Conservation (phyloP, 2,888 invertebrate species). For the Hypomecis punctinalis region DNA sequence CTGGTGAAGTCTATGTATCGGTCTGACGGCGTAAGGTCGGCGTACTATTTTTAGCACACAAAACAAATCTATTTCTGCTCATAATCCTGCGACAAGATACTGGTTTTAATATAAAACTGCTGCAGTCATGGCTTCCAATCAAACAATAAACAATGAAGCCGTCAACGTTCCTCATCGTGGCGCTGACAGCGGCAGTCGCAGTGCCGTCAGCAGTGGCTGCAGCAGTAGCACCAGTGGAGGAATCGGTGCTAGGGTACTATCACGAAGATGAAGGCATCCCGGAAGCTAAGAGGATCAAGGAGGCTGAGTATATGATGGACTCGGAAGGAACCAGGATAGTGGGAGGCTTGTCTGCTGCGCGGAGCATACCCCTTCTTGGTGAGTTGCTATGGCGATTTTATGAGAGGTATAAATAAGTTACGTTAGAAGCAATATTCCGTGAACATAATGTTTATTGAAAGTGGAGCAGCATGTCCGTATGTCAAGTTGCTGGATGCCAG, state of each 20-base stretch:
- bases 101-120: slow-evolving; percentile 30
- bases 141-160: slow-evolving; percentile 31
- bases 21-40: no score
- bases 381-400: slow-evolving; percentile 19
- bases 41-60: no score
- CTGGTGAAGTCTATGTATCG: no score
- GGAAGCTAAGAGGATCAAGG: slow-evolving; percentile 50
- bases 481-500: no score
- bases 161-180: slow-evolving; percentile 18
- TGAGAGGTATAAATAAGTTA: background rate
- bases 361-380: slow-evolving; percentile 52
- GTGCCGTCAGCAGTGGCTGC: slow-evolving; percentile 16
- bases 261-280: slow-evolving; percentile 52
- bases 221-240: slow-evolving; percentile 23
- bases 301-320: slow-evolving; percentile 44
- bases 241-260: slow-evolving; percentile 46
- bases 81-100: slow-evolving; percentile 42
- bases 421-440: no score
- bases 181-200: slow-evolving; percentile 15
- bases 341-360: slow-evolving; percentile 44
- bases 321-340: slow-evolving; percentile 50
- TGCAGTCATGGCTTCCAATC: slow-evolving; percentile 8
- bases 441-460: no score
- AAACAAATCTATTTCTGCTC: slow-evolving; percentile 28
- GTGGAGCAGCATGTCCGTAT: no score